A percentile compares a stretch with the other conserved stretches of the same genome.
Conservation (phyloP, 2,113 vertebrate species). For the Onychorhynchus coronatus region DNA sequence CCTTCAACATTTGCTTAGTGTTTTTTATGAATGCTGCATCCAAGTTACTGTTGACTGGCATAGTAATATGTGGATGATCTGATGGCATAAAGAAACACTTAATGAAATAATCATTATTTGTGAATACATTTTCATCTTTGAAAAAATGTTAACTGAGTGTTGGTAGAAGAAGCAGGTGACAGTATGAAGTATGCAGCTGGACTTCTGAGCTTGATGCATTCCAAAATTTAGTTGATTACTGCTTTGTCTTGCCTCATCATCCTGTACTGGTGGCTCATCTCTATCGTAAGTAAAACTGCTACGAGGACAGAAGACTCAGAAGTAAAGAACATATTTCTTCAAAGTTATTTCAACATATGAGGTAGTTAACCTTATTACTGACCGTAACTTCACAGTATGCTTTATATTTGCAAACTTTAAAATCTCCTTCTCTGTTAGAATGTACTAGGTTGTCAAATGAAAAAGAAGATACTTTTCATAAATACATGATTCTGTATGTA, state of each 20-base stretch:
- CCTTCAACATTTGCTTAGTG: not conserved
- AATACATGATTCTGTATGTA: not conserved
- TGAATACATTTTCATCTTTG: not conserved
- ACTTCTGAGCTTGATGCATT: not conserved
- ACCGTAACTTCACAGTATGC: not conserved
- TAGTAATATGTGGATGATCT: not conserved
- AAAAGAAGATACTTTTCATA: not conserved
- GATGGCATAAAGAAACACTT: not conserved
- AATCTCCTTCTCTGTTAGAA: not conserved
- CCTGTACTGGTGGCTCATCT: not conserved
- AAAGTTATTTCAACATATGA: not conserved
- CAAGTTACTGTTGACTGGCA: not conserved
- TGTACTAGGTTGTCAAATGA: not conserved
- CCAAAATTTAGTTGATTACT: not conserved
- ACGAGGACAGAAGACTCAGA: not conserved
- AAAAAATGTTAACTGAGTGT: not conserved
- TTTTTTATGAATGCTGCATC: not conserved
- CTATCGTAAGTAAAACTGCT: not conserved
- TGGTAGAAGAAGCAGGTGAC: not conserved
- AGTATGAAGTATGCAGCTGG: not conserved
- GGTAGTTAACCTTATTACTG: not conserved
- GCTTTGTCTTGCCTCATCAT: not conserved
- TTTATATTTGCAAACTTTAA: not conserved
- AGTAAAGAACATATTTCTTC: not conserved
- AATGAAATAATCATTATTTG: not conserved